Evolutionary conservation across 2,888 invertebrate genomes (phyloP), one percentile per base, ranked within the genome.

Genomic region (Andrena minutula): DNA sequence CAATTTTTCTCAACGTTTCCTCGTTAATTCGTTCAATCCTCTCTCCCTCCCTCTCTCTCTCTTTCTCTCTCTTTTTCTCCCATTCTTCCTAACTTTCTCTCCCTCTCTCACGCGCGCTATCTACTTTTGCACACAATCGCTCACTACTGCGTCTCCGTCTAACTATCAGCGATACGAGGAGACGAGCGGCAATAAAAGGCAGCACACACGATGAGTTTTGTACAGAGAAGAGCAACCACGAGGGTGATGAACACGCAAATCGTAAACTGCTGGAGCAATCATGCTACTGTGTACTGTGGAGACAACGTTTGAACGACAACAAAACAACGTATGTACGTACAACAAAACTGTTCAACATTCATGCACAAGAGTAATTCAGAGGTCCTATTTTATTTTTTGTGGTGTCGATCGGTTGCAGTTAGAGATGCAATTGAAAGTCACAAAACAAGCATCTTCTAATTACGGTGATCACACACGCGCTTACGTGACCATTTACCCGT

Each of bases 271-370:
- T 75, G 73, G 83, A 85, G 79, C 76, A 32, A 75, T 71, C 86
- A 86, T 86, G 86, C 86, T 86, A 82, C 73, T 81, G 86, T 83
- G 75, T 83, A 75, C 77, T 79, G 79, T 85, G 82, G 49, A 80
- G 76, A 79, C 72, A 80, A 87, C 65, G 77, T 58, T 76, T 32
- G 73, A 79, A 84, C 73, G 64, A 70, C 65, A 87, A 73, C 65
- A 70, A 82, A 77, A 68, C 61, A 77, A 73, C 65, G 66, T 63
- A 75, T 35, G 35, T 78, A 77, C 66, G 74, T 71, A 83, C 47
- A 83, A 77, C 41, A 80, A 80, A 80, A 70, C 56, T 76, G 68
- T 83, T 85, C 76, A 80, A 74, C 75, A 61, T 78, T 76, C 86
- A 86, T 86, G 86, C 86, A 88, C 65, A 77, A 84, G 53, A 79